These are phyloP conservation scores for Nothobranchius furzeri DNA, from an alignment of 2,113 vertebrate species.

Conservation along the genomic window DNA sequence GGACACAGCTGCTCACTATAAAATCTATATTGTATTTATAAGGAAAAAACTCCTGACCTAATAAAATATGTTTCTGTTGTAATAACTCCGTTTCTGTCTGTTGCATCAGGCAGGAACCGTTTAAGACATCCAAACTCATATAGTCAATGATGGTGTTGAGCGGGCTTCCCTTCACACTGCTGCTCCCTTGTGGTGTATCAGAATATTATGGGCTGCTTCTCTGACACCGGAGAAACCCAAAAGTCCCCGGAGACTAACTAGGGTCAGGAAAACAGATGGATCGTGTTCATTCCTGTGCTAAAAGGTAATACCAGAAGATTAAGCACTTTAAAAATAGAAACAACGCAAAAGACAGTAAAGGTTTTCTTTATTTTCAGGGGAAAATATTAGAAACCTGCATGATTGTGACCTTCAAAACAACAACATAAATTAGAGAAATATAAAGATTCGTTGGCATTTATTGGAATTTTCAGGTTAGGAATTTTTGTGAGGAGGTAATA, in stretches of 20 bases:
- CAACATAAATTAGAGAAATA: no score
- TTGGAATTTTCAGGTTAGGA: no score
- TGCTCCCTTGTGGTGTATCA: conserved; percentile 86
- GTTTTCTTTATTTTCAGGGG: not conserved
- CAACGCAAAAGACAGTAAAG: not conserved
- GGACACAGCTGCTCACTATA: conserved; percentile 1
- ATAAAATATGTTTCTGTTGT: not conserved
- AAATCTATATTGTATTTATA: not conserved
- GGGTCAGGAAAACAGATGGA: conserved; percentile 13
- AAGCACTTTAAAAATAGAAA: conserved; percentile 7
- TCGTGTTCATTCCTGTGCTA: conserved; percentile 16
- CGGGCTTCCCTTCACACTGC: conserved; percentile 82
- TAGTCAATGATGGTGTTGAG: not conserved
- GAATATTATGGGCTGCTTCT: conserved; percentile 39
- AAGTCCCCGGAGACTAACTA: conserved; percentile 38
- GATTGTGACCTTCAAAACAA: no score
- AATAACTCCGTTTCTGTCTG: not conserved
- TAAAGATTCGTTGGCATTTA: no score
- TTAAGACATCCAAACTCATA: not conserved
- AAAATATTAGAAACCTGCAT: not conserved
- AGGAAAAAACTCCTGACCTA: not conserved
- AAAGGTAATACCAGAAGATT: conserved; percentile 1
- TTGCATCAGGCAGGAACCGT: not conserved
- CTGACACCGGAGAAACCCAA: conserved; percentile 23
- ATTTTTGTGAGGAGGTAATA: no score